Conservation (phyloP, 2,797 vertebrate species). For the Luscinia luscinia region DNA sequence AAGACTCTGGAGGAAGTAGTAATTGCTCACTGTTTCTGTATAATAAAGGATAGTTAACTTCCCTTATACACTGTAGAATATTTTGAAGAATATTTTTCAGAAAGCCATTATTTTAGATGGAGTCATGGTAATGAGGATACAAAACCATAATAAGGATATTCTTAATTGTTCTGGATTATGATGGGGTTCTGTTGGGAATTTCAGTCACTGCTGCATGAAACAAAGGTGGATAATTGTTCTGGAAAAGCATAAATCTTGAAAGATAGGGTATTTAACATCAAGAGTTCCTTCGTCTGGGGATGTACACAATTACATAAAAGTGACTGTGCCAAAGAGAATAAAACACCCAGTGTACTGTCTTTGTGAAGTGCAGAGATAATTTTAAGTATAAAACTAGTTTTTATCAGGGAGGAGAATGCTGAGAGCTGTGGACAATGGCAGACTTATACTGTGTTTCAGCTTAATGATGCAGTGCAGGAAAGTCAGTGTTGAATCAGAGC, state of each 20-base stretch:
- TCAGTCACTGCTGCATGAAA: neutral
- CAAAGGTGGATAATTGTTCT: neutral
- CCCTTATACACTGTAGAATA: neutral
- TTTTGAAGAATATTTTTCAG: neutral
- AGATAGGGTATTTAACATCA: neutral
- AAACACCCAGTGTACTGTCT: neutral
- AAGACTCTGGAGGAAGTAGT: neutral
- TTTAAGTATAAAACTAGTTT: neutral
- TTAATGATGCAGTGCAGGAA: neutral
- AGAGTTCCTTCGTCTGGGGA: neutral
- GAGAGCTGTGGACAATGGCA: neutral
- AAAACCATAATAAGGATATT: neutral
- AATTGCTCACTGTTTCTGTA: neutral
- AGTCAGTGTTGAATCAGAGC: constrained; percentile 22
- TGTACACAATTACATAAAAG: neutral
- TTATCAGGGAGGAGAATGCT: neutral
- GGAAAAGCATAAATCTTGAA: neutral
- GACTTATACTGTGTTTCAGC: neutral
- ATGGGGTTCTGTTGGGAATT: neutral
- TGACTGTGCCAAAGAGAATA: neutral
- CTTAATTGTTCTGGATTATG: neutral
- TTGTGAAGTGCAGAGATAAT: neutral
- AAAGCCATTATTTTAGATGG: neutral
- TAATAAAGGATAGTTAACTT: neutral
- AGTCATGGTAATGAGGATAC: neutral